These are phyloP conservation scores for Styela clava DNA, from an alignment of 23 tunicate species.

Conservation along the genomic window DNA sequence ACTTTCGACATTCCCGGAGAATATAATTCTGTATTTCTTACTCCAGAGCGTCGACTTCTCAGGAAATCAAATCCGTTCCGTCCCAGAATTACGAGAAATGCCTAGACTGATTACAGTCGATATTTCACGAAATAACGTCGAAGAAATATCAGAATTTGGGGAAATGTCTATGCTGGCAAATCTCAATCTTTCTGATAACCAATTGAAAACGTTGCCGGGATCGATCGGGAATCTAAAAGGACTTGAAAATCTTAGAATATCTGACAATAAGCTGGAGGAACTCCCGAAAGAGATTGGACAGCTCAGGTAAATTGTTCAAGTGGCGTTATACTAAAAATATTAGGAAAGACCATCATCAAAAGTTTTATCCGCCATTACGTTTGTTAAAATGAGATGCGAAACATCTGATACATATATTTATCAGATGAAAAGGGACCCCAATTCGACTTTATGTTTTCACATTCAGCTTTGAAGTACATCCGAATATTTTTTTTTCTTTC, in stretches of 20 bases:
- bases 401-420: not conserved
- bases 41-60: conserved; percentile 78
- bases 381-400: not conserved
- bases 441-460: too few relatives aligned
- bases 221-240: conserved; percentile 47
- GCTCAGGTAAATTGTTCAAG: conserved; percentile 48
- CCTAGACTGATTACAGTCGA: conserved; percentile 64
- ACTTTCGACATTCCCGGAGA: too few relatives aligned
- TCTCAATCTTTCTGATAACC: conserved; percentile 68
- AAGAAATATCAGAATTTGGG: conserved; percentile 38
- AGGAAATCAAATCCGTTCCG: conserved; percentile 38
- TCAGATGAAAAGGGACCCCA: too few relatives aligned
- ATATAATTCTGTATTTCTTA: too few relatives aligned
- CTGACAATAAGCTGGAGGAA: conserved; percentile 59
- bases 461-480: too few relatives aligned
- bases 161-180: conserved; percentile 65
- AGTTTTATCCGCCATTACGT: not conserved
- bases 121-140: conserved; percentile 58
- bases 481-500: too few relatives aligned
- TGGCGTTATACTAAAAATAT: too few relatives aligned
- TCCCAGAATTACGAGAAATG: conserved; percentile 48
- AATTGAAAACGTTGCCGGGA: conserved; percentile 51
- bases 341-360: too few relatives aligned
- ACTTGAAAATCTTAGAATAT: conserved; percentile 49
- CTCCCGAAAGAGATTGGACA: conserved; percentile 62